These are phyloP conservation scores for Oreochromis tanganicae DNA, from an alignment of 2,113 vertebrate species.

Conservation along the genomic window DNA sequence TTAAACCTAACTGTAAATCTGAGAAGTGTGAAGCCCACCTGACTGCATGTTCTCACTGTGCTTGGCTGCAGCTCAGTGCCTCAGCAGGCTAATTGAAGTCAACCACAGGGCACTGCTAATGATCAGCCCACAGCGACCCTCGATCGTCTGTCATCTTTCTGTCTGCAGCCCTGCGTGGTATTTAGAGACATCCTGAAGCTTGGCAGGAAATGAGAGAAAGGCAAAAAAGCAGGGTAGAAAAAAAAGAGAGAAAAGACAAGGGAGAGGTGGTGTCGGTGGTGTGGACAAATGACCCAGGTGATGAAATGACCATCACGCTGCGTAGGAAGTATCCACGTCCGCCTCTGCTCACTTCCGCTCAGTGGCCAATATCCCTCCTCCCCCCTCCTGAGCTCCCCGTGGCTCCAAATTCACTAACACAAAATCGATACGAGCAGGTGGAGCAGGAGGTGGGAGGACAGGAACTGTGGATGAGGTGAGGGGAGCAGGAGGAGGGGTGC, in stretches of 20 bases:
- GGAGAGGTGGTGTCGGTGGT: neutral
- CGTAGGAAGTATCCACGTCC: slow-evolving; percentile 52
- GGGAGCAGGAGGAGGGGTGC: neutral
- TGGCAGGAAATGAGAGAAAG: slow-evolving; percentile 9
- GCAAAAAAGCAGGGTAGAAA: neutral
- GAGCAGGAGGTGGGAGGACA: slow-evolving; percentile 47
- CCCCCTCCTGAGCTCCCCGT: neutral
- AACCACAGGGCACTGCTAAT: slow-evolving; percentile 56
- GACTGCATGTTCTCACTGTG: slow-evolving; percentile 4
- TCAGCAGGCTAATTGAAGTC: slow-evolving; percentile 63
- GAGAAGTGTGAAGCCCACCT: neutral
- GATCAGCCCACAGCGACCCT: slow-evolving; percentile 50
- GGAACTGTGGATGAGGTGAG: slow-evolving; percentile 49
- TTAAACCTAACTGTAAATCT: neutral
- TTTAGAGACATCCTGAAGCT: slow-evolving; percentile 31
- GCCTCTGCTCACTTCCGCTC: slow-evolving; percentile 57
- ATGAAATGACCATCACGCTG: slow-evolving; percentile 48
- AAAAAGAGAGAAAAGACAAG: neutral
- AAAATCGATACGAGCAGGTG: slow-evolving; percentile 62
- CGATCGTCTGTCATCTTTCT: slow-evolving; percentile 39
- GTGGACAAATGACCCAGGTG: slow-evolving; percentile 38
- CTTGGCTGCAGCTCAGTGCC: slow-evolving; percentile 2
- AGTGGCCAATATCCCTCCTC: slow-evolving; percentile 31
- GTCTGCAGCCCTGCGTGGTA: slow-evolving; percentile 40
- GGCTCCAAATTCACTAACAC: slow-evolving; percentile 40